phyloP scores from a whole-genome alignment of 2,888 invertebrate species.

The Cotesia congregata region DNA sequence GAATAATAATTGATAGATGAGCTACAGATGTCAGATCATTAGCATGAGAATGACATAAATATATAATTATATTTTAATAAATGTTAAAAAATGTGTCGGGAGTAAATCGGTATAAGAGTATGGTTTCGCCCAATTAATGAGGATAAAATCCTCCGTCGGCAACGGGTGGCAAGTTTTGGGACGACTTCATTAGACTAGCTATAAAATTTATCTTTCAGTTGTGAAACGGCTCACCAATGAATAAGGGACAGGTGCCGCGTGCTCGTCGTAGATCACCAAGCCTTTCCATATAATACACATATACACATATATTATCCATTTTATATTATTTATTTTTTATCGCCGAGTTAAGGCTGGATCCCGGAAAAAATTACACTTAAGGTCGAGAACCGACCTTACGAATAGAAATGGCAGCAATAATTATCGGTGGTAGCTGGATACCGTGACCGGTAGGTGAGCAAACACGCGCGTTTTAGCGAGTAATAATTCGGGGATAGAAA shows the following conservation, averaged over 20 bases:
- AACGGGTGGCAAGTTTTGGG: constrained; percentile 51
- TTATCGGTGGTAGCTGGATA: not conserved
- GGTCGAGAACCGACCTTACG: constrained; percentile 9
- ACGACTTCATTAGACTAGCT: constrained; percentile 67
- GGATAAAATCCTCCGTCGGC: constrained; percentile 64
- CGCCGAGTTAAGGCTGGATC: not conserved
- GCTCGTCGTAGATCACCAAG: constrained; percentile 55
- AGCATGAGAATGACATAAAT: not conserved
- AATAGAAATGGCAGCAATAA: constrained; percentile 15
- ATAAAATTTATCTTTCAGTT: constrained; percentile 63
- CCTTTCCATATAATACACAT: constrained; percentile 21
- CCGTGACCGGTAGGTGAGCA: not conserved
- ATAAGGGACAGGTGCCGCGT: constrained; percentile 61
- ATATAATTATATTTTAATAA: constrained; percentile 3
- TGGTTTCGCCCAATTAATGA: constrained; percentile 64
- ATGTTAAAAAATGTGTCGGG: constrained; percentile 21
- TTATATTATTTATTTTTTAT: not conserved
- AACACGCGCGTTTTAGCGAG: constrained; percentile 38
- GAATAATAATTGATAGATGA: not conserved
- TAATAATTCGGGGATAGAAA: constrained; percentile 1
- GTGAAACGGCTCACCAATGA: constrained; percentile 52
- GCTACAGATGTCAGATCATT: not conserved
- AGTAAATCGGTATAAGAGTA: constrained; percentile 58
- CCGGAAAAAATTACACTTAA: constrained; percentile 17
- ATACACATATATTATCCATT: constrained; percentile 17